Conservation (phyloP, 2,797 vertebrate species). For the Notamacropus eugenii region DNA sequence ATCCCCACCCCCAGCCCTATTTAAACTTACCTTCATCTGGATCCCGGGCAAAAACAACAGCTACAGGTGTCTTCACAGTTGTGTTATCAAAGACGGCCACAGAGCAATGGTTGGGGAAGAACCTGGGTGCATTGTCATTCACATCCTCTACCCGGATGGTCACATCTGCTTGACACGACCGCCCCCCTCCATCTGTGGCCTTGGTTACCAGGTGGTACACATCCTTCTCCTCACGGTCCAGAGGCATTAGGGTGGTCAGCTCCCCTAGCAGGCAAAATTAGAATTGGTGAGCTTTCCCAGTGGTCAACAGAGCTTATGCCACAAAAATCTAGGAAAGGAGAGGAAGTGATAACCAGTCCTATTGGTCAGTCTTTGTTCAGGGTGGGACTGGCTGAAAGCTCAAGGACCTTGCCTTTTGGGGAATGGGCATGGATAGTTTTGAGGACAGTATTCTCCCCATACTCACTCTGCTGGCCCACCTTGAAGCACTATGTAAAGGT, state of each 20-base stretch:
- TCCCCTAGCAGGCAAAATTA: slow-evolving; percentile 87
- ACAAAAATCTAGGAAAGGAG: neutral
- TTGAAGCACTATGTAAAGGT: neutral
- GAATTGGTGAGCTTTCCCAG: slow-evolving; percentile 44
- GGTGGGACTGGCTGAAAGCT: neutral
- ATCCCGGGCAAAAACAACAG: slow-evolving; percentile 94
- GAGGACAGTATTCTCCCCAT: neutral
- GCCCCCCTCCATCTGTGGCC: slow-evolving; percentile 95
- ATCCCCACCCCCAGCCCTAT: neutral
- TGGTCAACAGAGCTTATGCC: neutral
- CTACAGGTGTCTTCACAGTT: slow-evolving; percentile 92
- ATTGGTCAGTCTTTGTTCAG: neutral
- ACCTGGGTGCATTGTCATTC: slow-evolving; percentile 94
- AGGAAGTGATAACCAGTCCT: neutral
- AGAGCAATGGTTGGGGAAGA: slow-evolving; percentile 92
- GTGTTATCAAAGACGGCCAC: slow-evolving; percentile 98
- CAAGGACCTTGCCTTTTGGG: neutral
- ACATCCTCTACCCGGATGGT: slow-evolving; percentile 90
- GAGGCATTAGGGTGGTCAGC: slow-evolving; percentile 89
- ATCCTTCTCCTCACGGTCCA: slow-evolving; percentile 92
- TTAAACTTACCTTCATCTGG: slow-evolving; percentile 91
- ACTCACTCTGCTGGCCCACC: neutral
- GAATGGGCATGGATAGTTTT: neutral
- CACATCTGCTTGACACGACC: slow-evolving; percentile 94
- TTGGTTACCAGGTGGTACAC: slow-evolving; percentile 91